Base-by-base conservation (phyloP, 2,888 invertebrate genomes). In the Linnaemya tessellans region DNA sequence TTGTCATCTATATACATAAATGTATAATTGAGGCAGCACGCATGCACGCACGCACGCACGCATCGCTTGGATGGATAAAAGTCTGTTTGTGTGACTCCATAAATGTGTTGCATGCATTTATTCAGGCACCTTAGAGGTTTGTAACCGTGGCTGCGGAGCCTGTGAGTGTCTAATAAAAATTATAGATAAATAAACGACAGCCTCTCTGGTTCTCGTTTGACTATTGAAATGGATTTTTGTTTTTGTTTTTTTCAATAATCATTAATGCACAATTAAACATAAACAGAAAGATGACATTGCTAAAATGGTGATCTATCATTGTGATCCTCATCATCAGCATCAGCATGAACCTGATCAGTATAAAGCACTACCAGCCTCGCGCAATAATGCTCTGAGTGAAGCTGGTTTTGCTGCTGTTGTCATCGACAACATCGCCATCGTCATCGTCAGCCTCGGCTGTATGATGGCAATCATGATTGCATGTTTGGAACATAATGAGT, bases 401-500 rank as follows among this genome's bases (percentile, higher is more conserved):
- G 22, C 18, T 51, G 54, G 20, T n/a, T 41, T 41, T 49, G 11
- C n/a, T 67, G 67, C 60, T 20, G 10, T 60, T 18, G n/a, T 35
- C 56, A 77, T 67, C 79, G 62, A 15, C 46, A 35, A 9, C 58
- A 18, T n/a, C 25, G 51, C 35, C 46, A 67, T 73, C 80, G 35
- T 75, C 74, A 18, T 68, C 68, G 68, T 64, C 38, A 41, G 15
- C 54, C 15, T 13, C 41, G 41, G 22, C 20, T 67, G 73, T 74
- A 2, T 41, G 58, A 80, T 82, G 64, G 58, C 70, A 70, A 71
- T 82, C 71, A 67, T 62, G 46, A 38, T 71, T 75, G 70, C 74
- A 79, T 85, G 71, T 82, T 85, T 82, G 41, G 70, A 64, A 71
- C 75, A 75, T 85, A 85, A 82, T 85, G 81, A 79, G 64, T 82